phyloP scores from a whole-genome alignment of 2,888 invertebrate genomes.

The Microdon myrmicae region DNA sequence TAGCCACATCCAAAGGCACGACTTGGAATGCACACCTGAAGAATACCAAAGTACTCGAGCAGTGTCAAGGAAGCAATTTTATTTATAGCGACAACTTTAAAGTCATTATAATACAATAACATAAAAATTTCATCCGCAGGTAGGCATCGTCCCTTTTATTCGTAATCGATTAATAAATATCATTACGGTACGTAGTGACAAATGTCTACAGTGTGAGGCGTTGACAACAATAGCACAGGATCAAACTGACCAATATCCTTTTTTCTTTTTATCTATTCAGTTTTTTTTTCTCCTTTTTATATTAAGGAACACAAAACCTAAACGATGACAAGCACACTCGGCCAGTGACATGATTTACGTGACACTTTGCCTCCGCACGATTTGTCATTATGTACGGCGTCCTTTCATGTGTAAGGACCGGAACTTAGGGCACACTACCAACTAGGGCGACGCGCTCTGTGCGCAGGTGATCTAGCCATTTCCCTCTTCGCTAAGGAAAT shows the following conservation, averaged over 20 bases:
- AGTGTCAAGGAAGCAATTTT: too few relatives aligned
- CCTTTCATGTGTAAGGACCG: constrained; percentile 45
- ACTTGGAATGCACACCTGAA: too few relatives aligned
- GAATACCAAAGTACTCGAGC: too few relatives aligned
- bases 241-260: constrained; percentile 25
- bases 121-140: too few relatives aligned
- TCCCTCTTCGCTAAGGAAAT: too few relatives aligned
- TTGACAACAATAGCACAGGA: constrained; percentile 48
- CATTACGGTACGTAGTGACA: constrained; percentile 45
- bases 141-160: constrained; percentile 11
- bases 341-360: constrained; percentile 47
- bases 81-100: too few relatives aligned
- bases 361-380: constrained; percentile 49
- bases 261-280: constrained; percentile 25
- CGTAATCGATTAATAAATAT: constrained; percentile 44
- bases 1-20: too few relatives aligned
- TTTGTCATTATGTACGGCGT: constrained; percentile 49
- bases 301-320: constrained; percentile 12
- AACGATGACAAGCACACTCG: constrained; percentile 46
- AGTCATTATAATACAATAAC: too few relatives aligned
- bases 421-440: constrained; percentile 32
- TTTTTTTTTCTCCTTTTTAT: too few relatives aligned
- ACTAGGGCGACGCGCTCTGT: too few relatives aligned
- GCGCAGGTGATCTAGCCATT: too few relatives aligned
- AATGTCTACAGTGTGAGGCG: constrained; percentile 44